These are phyloP conservation scores for Trichogramma evanescens DNA, from an alignment of 2,888 invertebrate genomes.

Conservation along the genomic window DNA sequence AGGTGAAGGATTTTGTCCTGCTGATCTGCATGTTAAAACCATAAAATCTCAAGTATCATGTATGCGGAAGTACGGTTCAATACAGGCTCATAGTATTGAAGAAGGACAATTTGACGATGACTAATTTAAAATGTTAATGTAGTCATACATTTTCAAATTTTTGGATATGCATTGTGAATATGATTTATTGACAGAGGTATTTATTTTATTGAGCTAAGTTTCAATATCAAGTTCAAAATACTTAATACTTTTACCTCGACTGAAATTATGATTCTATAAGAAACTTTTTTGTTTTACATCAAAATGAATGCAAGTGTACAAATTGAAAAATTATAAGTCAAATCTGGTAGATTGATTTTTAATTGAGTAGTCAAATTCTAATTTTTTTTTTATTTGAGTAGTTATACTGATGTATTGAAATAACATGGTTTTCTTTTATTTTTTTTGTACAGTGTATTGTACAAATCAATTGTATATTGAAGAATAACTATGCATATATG, in stretches of 20 bases:
- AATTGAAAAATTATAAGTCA: neutral
- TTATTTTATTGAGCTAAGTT: neutral
- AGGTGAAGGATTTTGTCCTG: constrained; percentile 16
- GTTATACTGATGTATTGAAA: too few species aligned
- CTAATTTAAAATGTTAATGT: neutral
- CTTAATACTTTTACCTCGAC: neutral
- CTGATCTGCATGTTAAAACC: constrained; percentile 14
- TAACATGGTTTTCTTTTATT: too few species aligned
- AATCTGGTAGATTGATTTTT: too few species aligned
- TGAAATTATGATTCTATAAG: neutral
- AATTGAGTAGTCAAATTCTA: too few species aligned
- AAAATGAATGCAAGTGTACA: neutral
- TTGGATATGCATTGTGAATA: neutral
- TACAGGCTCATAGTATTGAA: constrained; percentile 8
- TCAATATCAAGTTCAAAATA: neutral
- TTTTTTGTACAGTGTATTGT: too few species aligned
- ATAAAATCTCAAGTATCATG: constrained; percentile 13
- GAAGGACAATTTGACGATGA: constrained; percentile 23
- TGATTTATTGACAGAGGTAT: neutral
- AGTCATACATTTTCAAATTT: neutral
- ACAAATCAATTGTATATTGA: too few species aligned
- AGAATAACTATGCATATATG: too few species aligned
- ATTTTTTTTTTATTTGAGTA: too few species aligned
- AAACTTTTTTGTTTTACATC: neutral
- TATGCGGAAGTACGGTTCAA: constrained; percentile 12